Conservation (phyloP, 2,113 vertebrate species). For the Oxyruncus cristatus region DNA sequence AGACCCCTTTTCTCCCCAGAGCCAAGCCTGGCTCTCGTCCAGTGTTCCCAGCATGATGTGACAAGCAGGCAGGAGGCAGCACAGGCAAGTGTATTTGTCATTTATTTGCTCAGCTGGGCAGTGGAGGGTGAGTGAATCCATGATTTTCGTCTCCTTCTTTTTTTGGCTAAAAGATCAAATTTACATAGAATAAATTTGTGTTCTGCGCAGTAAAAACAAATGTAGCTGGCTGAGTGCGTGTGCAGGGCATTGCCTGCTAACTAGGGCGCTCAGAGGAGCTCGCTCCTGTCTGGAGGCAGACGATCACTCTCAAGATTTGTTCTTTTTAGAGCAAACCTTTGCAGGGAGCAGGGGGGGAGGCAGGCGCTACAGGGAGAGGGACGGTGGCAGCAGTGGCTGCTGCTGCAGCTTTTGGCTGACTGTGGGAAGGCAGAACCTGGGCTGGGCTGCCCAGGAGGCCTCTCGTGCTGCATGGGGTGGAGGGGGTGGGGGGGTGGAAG, state of each 20-base stretch:
- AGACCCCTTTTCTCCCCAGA: not conserved
- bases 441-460: not conserved
- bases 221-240: not conserved
- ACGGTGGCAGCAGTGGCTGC: fast-evolving
- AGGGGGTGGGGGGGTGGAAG: too few species aligned
- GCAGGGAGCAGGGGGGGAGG: not conserved
- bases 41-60: not conserved
- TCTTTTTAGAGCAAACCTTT: not conserved
- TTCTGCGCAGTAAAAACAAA: not conserved
- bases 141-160: not conserved
- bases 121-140: not conserved
- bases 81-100: not conserved
- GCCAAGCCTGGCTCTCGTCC: not conserved
- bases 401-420: not conserved
- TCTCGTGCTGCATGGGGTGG: not conserved
- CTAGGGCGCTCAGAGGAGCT: not conserved
- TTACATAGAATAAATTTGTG: constrained; percentile 30
- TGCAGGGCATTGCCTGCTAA: constrained; percentile 2
- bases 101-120: not conserved
- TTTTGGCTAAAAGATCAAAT: constrained; percentile 27
- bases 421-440: not conserved
- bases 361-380: not conserved
- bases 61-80: not conserved
- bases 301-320: not conserved
- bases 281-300: not conserved